A percentile compares a stretch with the other conserved stretches of the same genome.
Evolutionary conservation across 2,113 vertebrate genomes (phyloP).

Genomic region (Colius striatus): DNA sequence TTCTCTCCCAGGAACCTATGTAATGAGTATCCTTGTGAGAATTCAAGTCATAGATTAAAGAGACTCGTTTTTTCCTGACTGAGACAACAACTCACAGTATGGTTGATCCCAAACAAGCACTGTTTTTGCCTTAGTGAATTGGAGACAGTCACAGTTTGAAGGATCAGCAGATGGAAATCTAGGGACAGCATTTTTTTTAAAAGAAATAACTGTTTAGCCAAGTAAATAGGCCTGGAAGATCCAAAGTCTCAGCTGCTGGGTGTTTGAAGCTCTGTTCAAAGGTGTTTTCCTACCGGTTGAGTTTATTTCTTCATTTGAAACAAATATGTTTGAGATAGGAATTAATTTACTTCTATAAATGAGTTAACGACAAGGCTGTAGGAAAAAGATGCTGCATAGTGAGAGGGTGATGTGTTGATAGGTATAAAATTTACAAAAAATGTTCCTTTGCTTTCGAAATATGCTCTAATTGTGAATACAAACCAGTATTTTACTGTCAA

Average conservation of each 20-base stretch:
- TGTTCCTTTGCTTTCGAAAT: not conserved
- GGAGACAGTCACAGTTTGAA: not conserved
- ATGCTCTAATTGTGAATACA: not conserved
- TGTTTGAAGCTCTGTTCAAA: not conserved
- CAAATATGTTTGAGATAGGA: not conserved
- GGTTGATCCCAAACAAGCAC: not conserved
- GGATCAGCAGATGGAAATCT: not conserved
- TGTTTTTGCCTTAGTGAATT: not conserved
- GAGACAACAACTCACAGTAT: not conserved
- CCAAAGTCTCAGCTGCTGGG: not conserved
- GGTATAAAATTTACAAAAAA: not conserved
- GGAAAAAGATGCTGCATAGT: not conserved
- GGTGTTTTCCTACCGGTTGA: not conserved
- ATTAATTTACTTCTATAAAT: not conserved
- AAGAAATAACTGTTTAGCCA: not conserved
- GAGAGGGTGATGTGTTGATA: not conserved
- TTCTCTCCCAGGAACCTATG: slow-evolving; percentile 27
- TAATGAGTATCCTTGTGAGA: slow-evolving; percentile 57
- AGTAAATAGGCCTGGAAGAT: not conserved
- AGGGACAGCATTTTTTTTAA: not conserved
- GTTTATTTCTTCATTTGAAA: not conserved
- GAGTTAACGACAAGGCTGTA: not conserved
- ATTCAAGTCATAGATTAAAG: slow-evolving; percentile 49
- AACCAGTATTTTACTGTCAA: not conserved
- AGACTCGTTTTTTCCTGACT: not conserved